phyloP scores from a whole-genome alignment of 2,113 vertebrate genomes.

The Tyrannus savana region DNA sequence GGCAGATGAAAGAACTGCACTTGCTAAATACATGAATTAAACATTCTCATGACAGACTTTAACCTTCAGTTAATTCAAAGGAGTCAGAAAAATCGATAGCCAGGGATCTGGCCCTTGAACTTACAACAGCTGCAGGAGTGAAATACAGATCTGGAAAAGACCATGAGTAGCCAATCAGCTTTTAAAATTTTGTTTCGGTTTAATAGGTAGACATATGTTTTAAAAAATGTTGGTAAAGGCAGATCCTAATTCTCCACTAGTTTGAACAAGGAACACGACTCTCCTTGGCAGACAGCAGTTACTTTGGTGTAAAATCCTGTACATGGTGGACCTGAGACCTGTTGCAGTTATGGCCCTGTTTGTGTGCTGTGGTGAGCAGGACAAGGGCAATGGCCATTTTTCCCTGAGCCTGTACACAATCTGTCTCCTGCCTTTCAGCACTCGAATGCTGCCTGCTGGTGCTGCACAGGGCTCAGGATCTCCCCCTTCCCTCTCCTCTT shows the following conservation, averaged over 20 bases:
- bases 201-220: background rate
- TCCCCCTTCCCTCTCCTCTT: rapidly evolving
- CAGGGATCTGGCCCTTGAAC: background rate
- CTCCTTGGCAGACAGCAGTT: background rate
- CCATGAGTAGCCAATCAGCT: background rate
- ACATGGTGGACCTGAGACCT: background rate
- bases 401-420: rapidly evolving
- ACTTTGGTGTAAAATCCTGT: background rate
- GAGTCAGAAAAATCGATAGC: slow-evolving; percentile 19
- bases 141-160: background rate
- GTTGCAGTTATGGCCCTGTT: background rate
- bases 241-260: background rate
- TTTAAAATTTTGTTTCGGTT: background rate
- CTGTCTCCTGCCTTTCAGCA: background rate
- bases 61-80: slow-evolving; percentile 46
- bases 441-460: background rate
- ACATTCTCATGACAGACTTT: slow-evolving; percentile 50
- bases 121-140: background rate
- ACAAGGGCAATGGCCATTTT: background rate
- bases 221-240: background rate
- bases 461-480: background rate
- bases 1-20: slow-evolving; percentile 52
- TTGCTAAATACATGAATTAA: slow-evolving; percentile 38
- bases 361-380: background rate
- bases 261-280: rapidly evolving